Conservation (phyloP, 1,140 invertebrate species). For the Pogonus chalceus region DNA sequence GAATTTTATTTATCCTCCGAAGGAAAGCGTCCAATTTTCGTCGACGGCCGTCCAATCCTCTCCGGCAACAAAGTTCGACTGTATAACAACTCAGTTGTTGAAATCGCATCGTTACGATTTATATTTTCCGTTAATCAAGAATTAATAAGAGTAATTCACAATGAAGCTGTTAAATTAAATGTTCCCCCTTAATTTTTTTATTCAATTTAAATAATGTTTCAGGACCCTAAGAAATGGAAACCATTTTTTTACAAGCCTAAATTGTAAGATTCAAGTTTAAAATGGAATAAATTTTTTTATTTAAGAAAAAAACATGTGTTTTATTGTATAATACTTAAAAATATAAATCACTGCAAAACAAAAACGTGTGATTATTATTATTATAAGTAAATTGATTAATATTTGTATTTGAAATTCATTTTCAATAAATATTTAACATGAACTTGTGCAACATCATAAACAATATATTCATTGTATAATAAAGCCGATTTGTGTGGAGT, state of each 20-base stretch:
- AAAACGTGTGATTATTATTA: no score
- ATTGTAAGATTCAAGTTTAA: no score
- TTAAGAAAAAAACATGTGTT: no score
- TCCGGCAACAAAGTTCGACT: conserved; percentile 78
- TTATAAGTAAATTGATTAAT: no score
- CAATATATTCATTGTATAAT: conserved; percentile 85
- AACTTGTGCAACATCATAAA: conserved; percentile 84
- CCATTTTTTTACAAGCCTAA: no score
- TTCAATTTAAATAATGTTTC: no score
- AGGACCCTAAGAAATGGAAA: no score
- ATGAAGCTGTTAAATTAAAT: conserved; percentile 31
- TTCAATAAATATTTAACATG: conserved; percentile 71
- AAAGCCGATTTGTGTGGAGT: conserved; percentile 41
- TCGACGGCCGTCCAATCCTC: conserved; percentile 83
- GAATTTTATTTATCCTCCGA: conserved; percentile 92
- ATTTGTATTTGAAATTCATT: conserved; percentile 68
- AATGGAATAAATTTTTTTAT: no score
- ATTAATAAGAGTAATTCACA: conserved; percentile 46
- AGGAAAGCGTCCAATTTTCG: conserved; percentile 88
- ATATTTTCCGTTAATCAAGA: conserved; percentile 91
- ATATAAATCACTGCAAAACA: no score
- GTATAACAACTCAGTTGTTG: conserved; percentile 88
- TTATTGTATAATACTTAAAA: no score
- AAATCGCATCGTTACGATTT: conserved; percentile 84
- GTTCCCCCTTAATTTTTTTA: conserved; percentile 18